Conservation (phyloP, 2,888 invertebrate species). For the Acanthococcus lagerstroemiae region DNA sequence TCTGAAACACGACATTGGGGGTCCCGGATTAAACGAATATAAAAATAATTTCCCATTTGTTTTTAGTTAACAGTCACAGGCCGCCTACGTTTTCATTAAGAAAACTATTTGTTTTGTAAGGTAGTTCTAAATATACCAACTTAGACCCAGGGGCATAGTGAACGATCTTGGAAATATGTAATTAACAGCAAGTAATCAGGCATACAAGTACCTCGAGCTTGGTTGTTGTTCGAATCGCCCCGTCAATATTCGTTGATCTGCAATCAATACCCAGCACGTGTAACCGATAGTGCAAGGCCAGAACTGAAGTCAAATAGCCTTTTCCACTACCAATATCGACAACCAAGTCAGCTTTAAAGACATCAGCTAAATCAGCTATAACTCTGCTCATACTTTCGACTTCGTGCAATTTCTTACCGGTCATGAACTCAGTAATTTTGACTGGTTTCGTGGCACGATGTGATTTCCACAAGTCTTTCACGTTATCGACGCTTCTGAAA, state of each 20-base stretch:
- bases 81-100: too few species aligned
- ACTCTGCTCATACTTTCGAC: constrained; percentile 55
- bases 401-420: constrained; percentile 71
- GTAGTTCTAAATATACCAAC: too few species aligned
- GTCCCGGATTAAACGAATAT: too few species aligned
- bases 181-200: not conserved
- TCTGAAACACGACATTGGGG: too few species aligned
- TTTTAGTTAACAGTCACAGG: too few species aligned
- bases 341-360: constrained; percentile 45
- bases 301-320: constrained; percentile 68
- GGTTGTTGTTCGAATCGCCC: constrained; percentile 49
- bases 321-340: constrained; percentile 85
- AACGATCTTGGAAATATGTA: too few species aligned
- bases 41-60: too few species aligned
- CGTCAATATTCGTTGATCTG: constrained; percentile 53
- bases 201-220: constrained; percentile 40
- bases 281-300: constrained; percentile 59
- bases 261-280: constrained; percentile 76
- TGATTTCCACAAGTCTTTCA: not conserved
- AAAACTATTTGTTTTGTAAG: too few species aligned
- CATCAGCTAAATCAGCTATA: constrained; percentile 46
- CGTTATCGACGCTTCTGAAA: too few species aligned
- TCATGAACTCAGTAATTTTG: constrained; percentile 49
- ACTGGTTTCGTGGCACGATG: constrained; percentile 16
- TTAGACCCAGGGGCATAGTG: too few species aligned